These are phyloP conservation scores for Phalloptychus januarius DNA, from an alignment of 2,797 vertebrate species.

Conservation along the genomic window DNA sequence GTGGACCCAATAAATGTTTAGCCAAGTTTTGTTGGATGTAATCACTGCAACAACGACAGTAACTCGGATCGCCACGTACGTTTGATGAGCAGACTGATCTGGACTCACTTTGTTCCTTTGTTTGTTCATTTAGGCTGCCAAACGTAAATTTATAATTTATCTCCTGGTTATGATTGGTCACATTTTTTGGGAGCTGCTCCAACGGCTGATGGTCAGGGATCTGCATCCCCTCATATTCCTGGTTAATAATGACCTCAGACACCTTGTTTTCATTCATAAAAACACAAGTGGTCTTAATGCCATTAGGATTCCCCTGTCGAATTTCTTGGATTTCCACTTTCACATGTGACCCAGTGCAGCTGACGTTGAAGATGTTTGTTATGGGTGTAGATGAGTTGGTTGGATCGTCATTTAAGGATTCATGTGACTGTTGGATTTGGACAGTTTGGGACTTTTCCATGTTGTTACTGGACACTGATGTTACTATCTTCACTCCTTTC, in stretches of 20 bases:
- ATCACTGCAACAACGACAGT: conserved; percentile 65
- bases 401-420: conserved; percentile 43
- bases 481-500: conserved; percentile 74
- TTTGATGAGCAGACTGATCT: conserved; percentile 36
- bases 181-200: conserved; percentile 12
- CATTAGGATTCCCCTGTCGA: conserved; percentile 41
- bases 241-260: conserved; percentile 47
- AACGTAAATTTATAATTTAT: conserved; percentile 72
- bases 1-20: conserved; percentile 36
- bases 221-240: conserved; percentile 35
- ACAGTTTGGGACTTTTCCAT: conserved; percentile 67
- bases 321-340: conserved; percentile 82
- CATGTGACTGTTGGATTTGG: conserved; percentile 63
- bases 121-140: conserved; percentile 40
- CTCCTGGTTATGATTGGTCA: conserved; percentile 43
- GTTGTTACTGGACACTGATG: conserved; percentile 76
- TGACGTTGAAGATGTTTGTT: conserved; percentile 75
- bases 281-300: conserved; percentile 61
- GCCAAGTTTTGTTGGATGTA: conserved; percentile 25
- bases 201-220: conserved; percentile 31
- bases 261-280: conserved; percentile 61
- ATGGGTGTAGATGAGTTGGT: conserved; percentile 48
- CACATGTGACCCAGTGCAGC: conserved; percentile 67
- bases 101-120: background rate
- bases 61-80: conserved; percentile 55